These are phyloP conservation scores for Zhuqinia jingwanae DNA, from an alignment of 2,888 invertebrate genomes.

Conservation along the genomic window DNA sequence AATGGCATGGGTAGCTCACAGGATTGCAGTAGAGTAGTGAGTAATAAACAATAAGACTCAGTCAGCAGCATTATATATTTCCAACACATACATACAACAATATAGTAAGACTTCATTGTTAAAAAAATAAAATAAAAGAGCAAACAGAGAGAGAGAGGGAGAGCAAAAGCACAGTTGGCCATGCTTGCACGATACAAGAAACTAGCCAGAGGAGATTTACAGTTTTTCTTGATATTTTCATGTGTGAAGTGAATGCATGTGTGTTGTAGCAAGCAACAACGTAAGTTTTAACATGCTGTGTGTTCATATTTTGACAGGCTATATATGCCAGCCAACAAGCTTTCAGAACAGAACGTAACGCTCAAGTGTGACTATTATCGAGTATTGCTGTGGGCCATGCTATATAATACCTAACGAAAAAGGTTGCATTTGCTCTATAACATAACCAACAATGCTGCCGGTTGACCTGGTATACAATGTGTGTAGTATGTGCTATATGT, in stretches of 20 bases:
- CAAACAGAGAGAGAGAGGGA: too few species aligned
- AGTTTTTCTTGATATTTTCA: neutral
- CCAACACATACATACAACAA: neutral
- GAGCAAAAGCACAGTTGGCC: too few species aligned
- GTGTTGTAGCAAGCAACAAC: neutral
- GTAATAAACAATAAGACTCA: neutral
- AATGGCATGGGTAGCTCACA: neutral
- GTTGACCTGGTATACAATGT: too few species aligned
- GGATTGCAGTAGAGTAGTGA: neutral
- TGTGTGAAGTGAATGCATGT: neutral
- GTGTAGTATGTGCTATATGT: too few species aligned
- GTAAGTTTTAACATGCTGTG: too few species aligned
- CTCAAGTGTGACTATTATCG: too few species aligned
- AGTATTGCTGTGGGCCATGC: too few species aligned
- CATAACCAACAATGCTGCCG: too few species aligned
- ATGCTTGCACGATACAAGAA: neutral
- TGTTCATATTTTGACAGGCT: constrained; percentile 20
- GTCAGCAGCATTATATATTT: neutral
- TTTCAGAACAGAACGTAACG: neutral
- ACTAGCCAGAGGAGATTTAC: neutral
- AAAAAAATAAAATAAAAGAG: constrained; percentile 17
- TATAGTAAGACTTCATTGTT: neutral
- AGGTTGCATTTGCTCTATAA: too few species aligned
- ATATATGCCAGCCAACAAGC: constrained; percentile 26
- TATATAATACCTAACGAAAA: too few species aligned